Evolutionary conservation across 1,140 invertebrate genomes (phyloP), one percentile per base, ranked within the genome.

Genomic region (Cydia fagiglandana): DNA sequence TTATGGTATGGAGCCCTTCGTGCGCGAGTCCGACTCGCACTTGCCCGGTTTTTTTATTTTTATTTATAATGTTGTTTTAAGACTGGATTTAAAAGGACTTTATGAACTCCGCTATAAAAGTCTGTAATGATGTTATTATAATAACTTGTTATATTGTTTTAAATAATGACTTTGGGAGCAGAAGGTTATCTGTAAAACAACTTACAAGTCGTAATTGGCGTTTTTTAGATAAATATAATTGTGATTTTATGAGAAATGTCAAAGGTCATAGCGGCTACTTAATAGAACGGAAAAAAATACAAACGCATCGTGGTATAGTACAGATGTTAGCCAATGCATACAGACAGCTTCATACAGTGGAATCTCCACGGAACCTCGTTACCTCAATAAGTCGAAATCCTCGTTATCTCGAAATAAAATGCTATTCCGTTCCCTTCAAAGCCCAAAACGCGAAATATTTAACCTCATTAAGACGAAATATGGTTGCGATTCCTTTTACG

Each of bases 61-160:
- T 83, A 85, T 84, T 80, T 81, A 83, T 88, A 87, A 88, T 78
- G 86, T 88, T 81, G 86, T 86, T 85, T 83, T 88, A 84, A 86
- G 85, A 79, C 76, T 78, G 73, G 80, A 79, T 79, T 80, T 81
- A 80, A 81, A 77, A 80, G n/a, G 28, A 78, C 79, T 86, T 88
- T 90, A 88, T 86, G 83, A 86, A 86, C 84, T 87, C 81, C 24
- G 50, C 80, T 73, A 85, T 89, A 85, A 90, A 90, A 82, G 45
- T 53, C 75, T 68, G 56, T 84, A 86, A 84, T 87, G 82, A 83
- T 84, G 79, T 86, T 83, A 81, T 81, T 13, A 15, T 47, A 47
- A 47, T 73, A 83, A 81, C 80, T 81, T 84, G 81, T 86, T 84
- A 84, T 79, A 88, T 81, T 86, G 88, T 88, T 47, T 47, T 28